Evolutionary conservation across 2,888 invertebrate genomes (phyloP), one percentile per base, ranked within the genome.

Genomic region (Drosophila phalerata): DNA sequence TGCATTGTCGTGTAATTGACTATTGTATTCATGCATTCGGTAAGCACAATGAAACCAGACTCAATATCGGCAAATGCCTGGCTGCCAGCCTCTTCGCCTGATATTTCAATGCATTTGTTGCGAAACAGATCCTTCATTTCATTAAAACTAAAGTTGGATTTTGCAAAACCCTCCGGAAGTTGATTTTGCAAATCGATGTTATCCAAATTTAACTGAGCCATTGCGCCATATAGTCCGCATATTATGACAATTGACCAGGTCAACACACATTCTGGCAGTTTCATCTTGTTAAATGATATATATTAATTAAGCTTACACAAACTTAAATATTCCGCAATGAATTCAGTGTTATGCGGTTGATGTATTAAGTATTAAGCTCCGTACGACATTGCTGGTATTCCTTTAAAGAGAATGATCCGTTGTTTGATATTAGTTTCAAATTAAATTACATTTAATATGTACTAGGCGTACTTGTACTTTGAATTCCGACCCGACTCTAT

Each of bases 51-150:
- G 1, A 88, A 68, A 0, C 89, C 86, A 1, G 90, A 93, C 89
- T 94, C 93, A 2, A 95, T 94, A 32, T 93, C 93, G 0, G 91
- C 92, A 76, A 91, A 95, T 0, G 95, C 94, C 3, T 94, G 93
- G 1, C 93, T 92, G 0, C 94, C 92, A 3, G 71, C 72, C 32
- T 90, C 87, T 9, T 91, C 93, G 5, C 95, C 95, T 1, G 94
- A 94, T 73, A 95, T 94, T 67, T 95, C 93, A 4, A 94, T 93
- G 83, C 96, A 96, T 91, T 96, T 96, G 60, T 95, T 94, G 86
- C 94, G 94, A 15, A 96, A 90, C 0, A 93, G 87, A 37, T 94
- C 92, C 57, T 94, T 93, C 0, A 94, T 93, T 62, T 95, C 93
- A 40, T 93, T 93, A 4, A 76, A 25, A 1, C 80, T 90, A 0